Base-by-base conservation (phyloP, 2,888 invertebrate genomes). In the Troides aeacus region DNA sequence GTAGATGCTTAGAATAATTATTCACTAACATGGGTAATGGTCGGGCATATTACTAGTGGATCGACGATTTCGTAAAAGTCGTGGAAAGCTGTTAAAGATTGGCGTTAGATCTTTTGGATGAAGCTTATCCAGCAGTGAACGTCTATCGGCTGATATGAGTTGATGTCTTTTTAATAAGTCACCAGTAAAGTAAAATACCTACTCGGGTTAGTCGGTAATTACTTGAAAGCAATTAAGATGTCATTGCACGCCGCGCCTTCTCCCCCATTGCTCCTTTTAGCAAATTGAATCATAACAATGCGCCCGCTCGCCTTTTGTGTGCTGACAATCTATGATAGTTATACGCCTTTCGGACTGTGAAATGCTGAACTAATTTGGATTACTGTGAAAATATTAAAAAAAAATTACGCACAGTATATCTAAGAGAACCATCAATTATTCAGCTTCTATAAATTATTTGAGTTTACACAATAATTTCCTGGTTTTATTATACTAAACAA, bases 221-320 rank as follows among this genome's bases (percentile, higher is more conserved):
- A 74, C 70, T 71, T 64, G 66, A 68, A 68, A 74, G 72, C 71
- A 71, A 74, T 74, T 74, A 74, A 74, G 74, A 74, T 72, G 73
- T 72, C 73, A 72, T 67, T 72, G 69, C 71, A 62, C 58, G 68
- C 71, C 73, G 66, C 73, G 66, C 73, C 73, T 68, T 50, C 61
- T 57, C 60, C 64, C 67, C 67, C 64, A 65, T 69, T 62, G 64
- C 69, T 71, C 72, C 76, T 79, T 77, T 79, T 79, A 78, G 77
- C 72, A 78, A 79, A 80, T 80, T 79, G 80, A 79, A 79, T 75
- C 74, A 76, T 76, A 76, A 75, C 74, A 76, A 72, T 75, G 74
- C 70, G 67, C 60, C 62, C 64, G 46, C 70, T 53, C 17, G 66
- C 59, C 66, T 57, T 64, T 70, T 70, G 70, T 70, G 64, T 61